A percentile compares a stretch with the other conserved stretches of the same genome.
phyloP scores from a whole-genome alignment of 2,888 invertebrate species.

The Aquatica leii region DNA sequence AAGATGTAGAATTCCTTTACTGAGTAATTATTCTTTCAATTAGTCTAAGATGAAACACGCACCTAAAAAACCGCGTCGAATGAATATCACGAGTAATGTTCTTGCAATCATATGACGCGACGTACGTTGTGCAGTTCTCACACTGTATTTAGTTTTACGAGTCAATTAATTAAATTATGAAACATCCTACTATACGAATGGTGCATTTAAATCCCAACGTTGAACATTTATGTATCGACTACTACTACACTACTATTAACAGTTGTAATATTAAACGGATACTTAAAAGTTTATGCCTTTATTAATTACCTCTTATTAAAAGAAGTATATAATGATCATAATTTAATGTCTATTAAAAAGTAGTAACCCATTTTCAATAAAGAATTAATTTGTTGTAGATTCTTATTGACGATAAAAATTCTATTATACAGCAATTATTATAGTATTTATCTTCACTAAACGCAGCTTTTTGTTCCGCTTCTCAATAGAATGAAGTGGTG shows the following conservation, averaged over 20 bases:
- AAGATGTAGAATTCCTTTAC: no score
- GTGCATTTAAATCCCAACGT: not conserved
- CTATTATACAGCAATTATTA: no score
- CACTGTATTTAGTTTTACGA: constrained; percentile 1
- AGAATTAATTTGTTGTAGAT: no score
- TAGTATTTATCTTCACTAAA: no score
- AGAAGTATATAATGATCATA: no score
- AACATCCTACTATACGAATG: not conserved
- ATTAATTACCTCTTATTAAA: not conserved
- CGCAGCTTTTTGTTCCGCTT: no score
- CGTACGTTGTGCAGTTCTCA: constrained; percentile 3
- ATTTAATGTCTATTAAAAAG: no score
- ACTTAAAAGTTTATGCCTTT: not conserved
- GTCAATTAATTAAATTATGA: constrained; percentile 13
- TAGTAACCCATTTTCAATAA: no score
- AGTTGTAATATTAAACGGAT: not conserved
- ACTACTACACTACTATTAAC: not conserved
- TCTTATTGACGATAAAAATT: no score
- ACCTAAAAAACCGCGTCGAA: not conserved
- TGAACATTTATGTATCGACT: not conserved
- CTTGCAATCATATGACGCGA: not conserved
- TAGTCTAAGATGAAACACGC: constrained; percentile 5
- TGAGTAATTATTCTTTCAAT: constrained; percentile 16
- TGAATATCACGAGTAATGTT: constrained; percentile 3
- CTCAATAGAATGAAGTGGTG: no score